phyloP scores from a whole-genome alignment of 2,888 invertebrate genomes.

The Melinaea marsaeus region DNA sequence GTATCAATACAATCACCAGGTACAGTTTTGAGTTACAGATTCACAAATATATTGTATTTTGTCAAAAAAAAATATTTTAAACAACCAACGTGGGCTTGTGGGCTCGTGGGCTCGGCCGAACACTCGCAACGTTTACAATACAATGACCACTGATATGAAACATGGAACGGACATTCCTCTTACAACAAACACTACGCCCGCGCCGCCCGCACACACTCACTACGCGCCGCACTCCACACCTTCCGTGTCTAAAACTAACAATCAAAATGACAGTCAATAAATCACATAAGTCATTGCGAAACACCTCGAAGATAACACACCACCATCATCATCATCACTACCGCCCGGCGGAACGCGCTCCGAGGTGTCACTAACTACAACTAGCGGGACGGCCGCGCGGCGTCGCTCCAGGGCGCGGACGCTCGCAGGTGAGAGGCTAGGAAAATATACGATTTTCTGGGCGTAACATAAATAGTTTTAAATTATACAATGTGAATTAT shows the following conservation, averaged over 20 bases:
- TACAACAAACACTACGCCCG: constrained; percentile 44
- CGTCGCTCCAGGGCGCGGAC: constrained; percentile 66
- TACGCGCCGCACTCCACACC: constrained; percentile 50
- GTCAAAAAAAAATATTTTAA: constrained; percentile 55
- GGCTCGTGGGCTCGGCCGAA: constrained; percentile 45
- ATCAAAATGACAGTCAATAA: constrained; percentile 64
- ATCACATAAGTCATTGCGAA: constrained; percentile 49
- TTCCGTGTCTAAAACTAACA: constrained; percentile 58
- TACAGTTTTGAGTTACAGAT: constrained; percentile 73
- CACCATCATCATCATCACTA: constrained; percentile 33
- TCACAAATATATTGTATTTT: constrained; percentile 63
- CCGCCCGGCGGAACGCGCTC: constrained; percentile 49
- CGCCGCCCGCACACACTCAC: constrained; percentile 36
- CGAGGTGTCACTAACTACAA: constrained; percentile 32
- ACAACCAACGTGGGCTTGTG: constrained; percentile 50
- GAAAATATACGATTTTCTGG: constrained; percentile 63
- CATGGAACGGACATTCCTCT: constrained; percentile 44
- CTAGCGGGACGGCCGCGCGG: constrained; percentile 59
- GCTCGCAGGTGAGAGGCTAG: constrained; percentile 64
- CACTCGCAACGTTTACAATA: constrained; percentile 47
- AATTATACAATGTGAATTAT: constrained; percentile 54
- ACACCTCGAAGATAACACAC: constrained; percentile 32
- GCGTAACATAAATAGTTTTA: constrained; percentile 55
- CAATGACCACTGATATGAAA: constrained; percentile 50
- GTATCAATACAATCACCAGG: constrained; percentile 76